Evolutionary conservation across 2,888 invertebrate genomes (phyloP).

Genomic region (Drosophila affinis): DNA sequence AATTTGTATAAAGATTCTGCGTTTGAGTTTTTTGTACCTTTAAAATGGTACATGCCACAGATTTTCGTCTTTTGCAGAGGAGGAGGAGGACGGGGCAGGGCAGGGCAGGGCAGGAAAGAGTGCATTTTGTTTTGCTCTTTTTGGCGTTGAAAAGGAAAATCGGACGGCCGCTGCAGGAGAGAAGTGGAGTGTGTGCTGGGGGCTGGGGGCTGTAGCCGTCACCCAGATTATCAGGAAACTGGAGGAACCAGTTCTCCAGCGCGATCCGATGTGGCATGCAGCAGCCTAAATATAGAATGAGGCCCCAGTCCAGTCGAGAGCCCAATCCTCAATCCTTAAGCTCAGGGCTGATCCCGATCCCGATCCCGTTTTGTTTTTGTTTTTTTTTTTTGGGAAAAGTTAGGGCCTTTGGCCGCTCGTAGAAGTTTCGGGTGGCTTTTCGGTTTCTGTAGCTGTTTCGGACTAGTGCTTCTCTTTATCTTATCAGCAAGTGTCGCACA

Average conservation of each 20-base stretch:
- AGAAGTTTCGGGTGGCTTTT: conserved; percentile 26
- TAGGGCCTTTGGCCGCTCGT: background rate
- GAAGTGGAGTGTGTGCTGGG: conserved; percentile 10
- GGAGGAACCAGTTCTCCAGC: conserved; percentile 82
- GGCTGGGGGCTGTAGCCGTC: conserved; percentile 65
- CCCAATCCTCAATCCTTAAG: conserved; percentile 26
- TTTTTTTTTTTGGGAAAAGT: conserved; percentile 1
- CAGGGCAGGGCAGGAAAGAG: background rate
- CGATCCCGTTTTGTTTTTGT: background rate
- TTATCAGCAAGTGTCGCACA: conserved; percentile 49
- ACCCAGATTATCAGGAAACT: conserved; percentile 83
- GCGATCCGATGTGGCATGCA: conserved; percentile 64
- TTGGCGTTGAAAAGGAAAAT: conserved; percentile 74
- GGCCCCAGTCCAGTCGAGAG: conserved; percentile 25
- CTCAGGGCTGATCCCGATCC: conserved; percentile 15
- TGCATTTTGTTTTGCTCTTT: conserved; percentile 26
- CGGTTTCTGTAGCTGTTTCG: conserved; percentile 22
- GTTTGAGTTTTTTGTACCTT: no score
- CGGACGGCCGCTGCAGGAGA: conserved; percentile 48
- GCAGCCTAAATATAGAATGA: conserved; percentile 81
- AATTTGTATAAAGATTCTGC: no score
- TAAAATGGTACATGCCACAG: no score
- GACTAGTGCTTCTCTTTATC: conserved; percentile 35
- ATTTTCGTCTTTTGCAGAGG: conserved; percentile 17
- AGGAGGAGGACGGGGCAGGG: background rate